Percentiles rank a stretch among this genome's conserved stretches.
Conservation (phyloP, 2,797 vertebrate genomes). For the Yasuhikotakia modesta region DNA sequence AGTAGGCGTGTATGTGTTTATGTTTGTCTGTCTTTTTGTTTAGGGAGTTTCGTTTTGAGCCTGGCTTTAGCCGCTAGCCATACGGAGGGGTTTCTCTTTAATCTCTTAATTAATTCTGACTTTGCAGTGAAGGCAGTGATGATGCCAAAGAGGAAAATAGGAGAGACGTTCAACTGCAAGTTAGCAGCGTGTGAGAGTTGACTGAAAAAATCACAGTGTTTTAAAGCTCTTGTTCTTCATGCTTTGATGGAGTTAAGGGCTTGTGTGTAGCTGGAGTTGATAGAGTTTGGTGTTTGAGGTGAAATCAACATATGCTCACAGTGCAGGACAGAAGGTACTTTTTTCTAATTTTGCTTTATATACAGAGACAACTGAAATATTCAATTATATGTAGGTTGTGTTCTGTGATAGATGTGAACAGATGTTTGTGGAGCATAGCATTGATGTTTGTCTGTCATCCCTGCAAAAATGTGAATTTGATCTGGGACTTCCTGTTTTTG, state of each 20-base stretch:
- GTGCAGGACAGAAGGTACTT: background rate
- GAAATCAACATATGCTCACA: background rate
- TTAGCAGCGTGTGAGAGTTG: conserved; percentile 32
- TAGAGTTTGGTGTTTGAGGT: conserved; percentile 1
- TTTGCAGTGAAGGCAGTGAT: background rate
- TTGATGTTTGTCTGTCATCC: background rate
- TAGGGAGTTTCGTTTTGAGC: conserved; percentile 73
- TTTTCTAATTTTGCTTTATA: background rate
- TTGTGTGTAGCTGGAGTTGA: conserved; percentile 14
- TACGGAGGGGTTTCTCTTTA: conserved; percentile 66
- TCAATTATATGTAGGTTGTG: too few relatives aligned
- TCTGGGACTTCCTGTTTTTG: background rate
- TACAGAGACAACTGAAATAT: background rate
- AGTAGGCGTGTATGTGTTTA: conserved; percentile 11
- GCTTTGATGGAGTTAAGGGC: conserved; percentile 30
- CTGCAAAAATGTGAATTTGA: background rate
- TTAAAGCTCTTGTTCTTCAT: conserved; percentile 39
- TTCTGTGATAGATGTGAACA: background rate
- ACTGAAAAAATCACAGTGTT: conserved; percentile 57
- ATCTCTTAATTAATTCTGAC: conserved; percentile 78
- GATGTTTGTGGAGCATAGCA: too few relatives aligned
- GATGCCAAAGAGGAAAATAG: conserved; percentile 42
- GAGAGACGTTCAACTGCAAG: conserved; percentile 35
- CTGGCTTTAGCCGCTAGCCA: conserved; percentile 72
- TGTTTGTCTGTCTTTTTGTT: conserved; percentile 21